A percentile compares a stretch with the other conserved stretches of the same genome.
phyloP scores from a whole-genome alignment of 2,888 invertebrate genomes.

The Drosophila acutilabella region DNA sequence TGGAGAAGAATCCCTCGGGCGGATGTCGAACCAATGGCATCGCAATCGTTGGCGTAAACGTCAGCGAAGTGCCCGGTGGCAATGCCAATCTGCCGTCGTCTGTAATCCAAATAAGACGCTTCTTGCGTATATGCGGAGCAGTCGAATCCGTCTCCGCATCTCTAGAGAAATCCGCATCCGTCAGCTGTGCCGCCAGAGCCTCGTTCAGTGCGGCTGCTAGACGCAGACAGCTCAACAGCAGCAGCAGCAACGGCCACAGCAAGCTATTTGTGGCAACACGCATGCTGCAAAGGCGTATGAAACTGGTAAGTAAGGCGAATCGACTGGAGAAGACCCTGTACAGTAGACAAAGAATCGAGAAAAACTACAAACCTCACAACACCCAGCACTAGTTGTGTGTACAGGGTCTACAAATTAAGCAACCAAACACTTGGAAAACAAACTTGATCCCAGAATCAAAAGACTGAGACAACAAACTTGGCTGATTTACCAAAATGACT shows the following conservation, averaged over 20 bases:
- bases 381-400: too few relatives aligned
- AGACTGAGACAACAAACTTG: slow-evolving; percentile 54
- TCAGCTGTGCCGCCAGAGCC: slow-evolving; percentile 52
- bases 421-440: slow-evolving; percentile 64
- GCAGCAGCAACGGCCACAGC: slow-evolving; percentile 22
- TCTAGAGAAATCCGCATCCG: slow-evolving; percentile 44
- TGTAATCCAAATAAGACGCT: slow-evolving; percentile 93
- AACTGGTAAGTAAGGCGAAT: too few relatives aligned
- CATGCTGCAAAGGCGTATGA: slow-evolving; percentile 32
- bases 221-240: slow-evolving; percentile 45
- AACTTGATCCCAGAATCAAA: too few relatives aligned
- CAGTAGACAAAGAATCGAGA: too few relatives aligned
- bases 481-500: slow-evolving; percentile 2
- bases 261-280: slow-evolving; percentile 21
- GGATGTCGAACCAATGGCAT: slow-evolving; percentile 94
- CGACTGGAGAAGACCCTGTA: too few relatives aligned
- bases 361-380: too few relatives aligned
- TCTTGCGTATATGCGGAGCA: slow-evolving; percentile 90
- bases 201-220: slow-evolving; percentile 37
- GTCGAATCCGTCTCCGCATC: slow-evolving; percentile 24
- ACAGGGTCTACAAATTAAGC: background rate
- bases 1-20: slow-evolving; percentile 93
- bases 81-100: slow-evolving; percentile 93
- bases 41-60: slow-evolving; percentile 92
- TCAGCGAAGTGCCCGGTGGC: slow-evolving; percentile 92